Evolutionary conservation across 2,888 invertebrate species (phyloP).

Genomic region (Incurvaria masculella): DNA sequence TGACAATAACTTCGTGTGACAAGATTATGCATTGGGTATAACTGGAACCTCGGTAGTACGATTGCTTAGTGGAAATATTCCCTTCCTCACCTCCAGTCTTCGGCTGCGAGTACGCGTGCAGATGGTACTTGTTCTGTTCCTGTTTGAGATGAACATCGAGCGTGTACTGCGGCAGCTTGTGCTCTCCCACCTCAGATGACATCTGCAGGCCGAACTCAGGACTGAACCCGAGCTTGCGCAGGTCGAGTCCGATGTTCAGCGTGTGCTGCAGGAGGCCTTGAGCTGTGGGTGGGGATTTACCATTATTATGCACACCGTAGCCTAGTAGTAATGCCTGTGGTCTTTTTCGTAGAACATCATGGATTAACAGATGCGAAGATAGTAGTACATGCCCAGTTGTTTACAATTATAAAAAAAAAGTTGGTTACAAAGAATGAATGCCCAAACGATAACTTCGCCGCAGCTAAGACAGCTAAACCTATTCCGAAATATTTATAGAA

Average conservation of each 20-base stretch:
- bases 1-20: too few species aligned
- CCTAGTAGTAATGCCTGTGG: not conserved
- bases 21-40: too few species aligned
- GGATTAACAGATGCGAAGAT: too few species aligned
- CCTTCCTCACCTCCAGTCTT: conserved; percentile 60
- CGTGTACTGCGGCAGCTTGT: conserved; percentile 60
- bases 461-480: too few species aligned
- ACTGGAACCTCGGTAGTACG: too few species aligned
- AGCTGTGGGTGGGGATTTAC: conserved; percentile 33
- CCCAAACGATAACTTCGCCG: too few species aligned
- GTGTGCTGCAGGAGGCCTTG: conserved; percentile 57
- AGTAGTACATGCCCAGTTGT: too few species aligned
- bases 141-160: conserved; percentile 71
- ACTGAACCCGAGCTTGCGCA: conserved; percentile 69
- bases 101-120: conserved; percentile 63
- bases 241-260: conserved; percentile 63
- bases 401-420: too few species aligned
- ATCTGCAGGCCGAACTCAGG: conserved; percentile 72
- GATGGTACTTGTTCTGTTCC: conserved; percentile 68
- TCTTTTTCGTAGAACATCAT: too few species aligned
- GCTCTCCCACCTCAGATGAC: conserved; percentile 58
- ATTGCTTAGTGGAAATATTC: too few species aligned
- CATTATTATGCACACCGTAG: not conserved
- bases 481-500: too few species aligned
- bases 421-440: too few species aligned